These are phyloP conservation scores for Pterocles gutturalis DNA, from an alignment of 2,113 vertebrate species.

Conservation along the genomic window DNA sequence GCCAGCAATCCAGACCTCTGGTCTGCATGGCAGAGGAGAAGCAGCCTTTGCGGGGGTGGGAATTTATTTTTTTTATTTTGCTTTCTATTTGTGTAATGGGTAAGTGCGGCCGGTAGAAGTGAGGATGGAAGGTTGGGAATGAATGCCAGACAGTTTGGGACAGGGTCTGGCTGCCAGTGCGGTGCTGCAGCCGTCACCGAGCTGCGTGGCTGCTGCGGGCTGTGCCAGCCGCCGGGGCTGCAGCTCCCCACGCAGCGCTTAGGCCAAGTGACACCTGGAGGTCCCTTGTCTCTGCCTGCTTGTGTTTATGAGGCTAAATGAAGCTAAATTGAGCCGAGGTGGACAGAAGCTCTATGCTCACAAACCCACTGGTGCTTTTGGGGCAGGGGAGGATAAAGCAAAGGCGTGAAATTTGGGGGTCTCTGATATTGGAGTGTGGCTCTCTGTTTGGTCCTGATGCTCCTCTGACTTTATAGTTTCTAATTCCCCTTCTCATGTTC, in stretches of 20 bases:
- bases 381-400: not conserved
- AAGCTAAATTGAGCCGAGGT: not conserved
- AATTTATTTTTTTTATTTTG: no score
- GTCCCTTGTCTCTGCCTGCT: not conserved
- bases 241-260: not conserved
- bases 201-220: not conserved
- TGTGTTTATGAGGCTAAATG: not conserved
- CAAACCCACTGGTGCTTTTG: not conserved
- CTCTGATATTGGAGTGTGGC: not conserved
- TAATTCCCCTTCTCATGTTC: not conserved
- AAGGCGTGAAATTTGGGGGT: not conserved
- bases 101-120: fast-evolving
- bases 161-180: not conserved
- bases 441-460: not conserved
- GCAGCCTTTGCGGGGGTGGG: not conserved
- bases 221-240: not conserved
- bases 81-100: not conserved
- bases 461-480: not conserved
- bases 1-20: not conserved
- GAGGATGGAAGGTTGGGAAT: not conserved
- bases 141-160: not conserved
- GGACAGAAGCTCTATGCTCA: fast-evolving
- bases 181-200: not conserved
- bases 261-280: not conserved
- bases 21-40: not conserved